Evolutionary conservation across 1,140 invertebrate species (phyloP).

Genomic region (Drosophila punjabiensis): DNA sequence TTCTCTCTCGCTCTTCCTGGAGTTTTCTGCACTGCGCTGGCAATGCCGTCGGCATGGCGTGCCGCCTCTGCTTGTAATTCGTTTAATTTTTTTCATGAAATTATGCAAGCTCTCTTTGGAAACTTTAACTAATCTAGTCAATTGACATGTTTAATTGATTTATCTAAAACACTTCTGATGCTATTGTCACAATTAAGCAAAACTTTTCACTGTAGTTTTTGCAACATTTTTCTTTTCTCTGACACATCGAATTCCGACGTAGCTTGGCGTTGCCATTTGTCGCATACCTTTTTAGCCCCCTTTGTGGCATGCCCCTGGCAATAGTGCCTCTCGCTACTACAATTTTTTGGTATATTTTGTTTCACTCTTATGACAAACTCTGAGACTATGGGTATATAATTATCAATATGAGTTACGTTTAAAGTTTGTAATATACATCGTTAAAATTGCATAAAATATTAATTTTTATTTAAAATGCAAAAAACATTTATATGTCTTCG

Average conservation of each 20-base stretch:
- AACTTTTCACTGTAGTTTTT: background rate
- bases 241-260: background rate
- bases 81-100: background rate
- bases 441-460: too few species aligned
- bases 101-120: background rate
- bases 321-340: too few species aligned
- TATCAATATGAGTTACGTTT: too few species aligned
- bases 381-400: background rate
- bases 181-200: background rate
- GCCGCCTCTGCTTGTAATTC: background rate
- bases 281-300: background rate
- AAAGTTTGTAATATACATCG: too few species aligned
- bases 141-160: background rate
- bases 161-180: background rate
- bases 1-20: background rate
- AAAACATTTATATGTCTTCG: background rate
- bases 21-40: constrained; percentile 12
- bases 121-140: background rate
- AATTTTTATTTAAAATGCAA: background rate
- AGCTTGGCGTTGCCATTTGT: background rate
- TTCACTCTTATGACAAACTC: too few species aligned
- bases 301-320: background rate
- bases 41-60: constrained; percentile 23
- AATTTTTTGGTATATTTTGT: background rate
- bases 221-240: background rate